phyloP scores from a whole-genome alignment of 2,113 vertebrate genomes.

The Paraplagusia blochii region DNA sequence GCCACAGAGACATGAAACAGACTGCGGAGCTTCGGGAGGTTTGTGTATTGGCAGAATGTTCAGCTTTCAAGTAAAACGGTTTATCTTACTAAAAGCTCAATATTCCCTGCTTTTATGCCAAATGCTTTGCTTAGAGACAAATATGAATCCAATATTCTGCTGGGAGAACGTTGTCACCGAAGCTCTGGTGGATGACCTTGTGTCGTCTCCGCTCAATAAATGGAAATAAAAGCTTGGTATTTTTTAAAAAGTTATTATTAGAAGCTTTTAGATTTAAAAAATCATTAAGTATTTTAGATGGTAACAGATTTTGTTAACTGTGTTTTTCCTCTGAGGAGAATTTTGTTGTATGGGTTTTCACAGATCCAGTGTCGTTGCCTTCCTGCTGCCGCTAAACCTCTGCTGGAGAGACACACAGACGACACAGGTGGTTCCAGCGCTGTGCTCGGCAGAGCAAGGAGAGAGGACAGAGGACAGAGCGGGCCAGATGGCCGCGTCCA shows the following conservation, averaged over 20 bases:
- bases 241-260: slow-evolving; percentile 25
- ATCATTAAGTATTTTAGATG: slow-evolving; percentile 26
- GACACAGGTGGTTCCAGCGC: slow-evolving; percentile 59
- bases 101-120: slow-evolving; percentile 44
- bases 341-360: background rate
- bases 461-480: no score
- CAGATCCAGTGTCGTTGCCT: slow-evolving; percentile 36
- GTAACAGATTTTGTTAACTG: slow-evolving; percentile 16
- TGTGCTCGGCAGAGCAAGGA: slow-evolving; percentile 63
- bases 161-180: slow-evolving; percentile 49
- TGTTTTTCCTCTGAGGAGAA: slow-evolving; percentile 18
- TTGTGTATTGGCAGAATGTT: slow-evolving; percentile 15
- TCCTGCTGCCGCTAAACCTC: slow-evolving; percentile 37
- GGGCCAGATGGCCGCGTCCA: slow-evolving; percentile 67
- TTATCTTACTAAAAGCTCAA: slow-evolving; percentile 36
- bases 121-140: slow-evolving; percentile 48
- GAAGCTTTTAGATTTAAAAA: slow-evolving; percentile 29
- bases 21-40: slow-evolving; percentile 3
- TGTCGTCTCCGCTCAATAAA: slow-evolving; percentile 43
- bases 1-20: slow-evolving; percentile 15
- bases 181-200: slow-evolving; percentile 53
- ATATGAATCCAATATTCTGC: slow-evolving; percentile 58
- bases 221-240: slow-evolving; percentile 45
- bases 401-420: slow-evolving; percentile 44
- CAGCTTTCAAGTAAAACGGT: slow-evolving; percentile 32